These are phyloP conservation scores for Toxotes jaculatrix DNA, from an alignment of 2,113 vertebrate genomes.

Conservation along the genomic window DNA sequence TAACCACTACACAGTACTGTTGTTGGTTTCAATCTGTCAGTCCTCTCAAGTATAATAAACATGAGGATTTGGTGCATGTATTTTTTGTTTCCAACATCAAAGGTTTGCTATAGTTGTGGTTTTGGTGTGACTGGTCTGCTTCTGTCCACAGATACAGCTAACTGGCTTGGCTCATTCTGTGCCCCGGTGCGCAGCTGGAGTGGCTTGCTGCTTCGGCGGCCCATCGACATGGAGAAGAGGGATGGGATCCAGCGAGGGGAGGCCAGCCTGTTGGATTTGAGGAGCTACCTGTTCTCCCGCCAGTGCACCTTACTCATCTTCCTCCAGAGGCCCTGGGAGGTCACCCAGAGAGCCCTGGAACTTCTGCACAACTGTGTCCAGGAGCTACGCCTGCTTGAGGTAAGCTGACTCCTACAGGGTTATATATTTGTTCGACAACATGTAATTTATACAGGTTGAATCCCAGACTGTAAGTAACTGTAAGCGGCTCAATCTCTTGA, in stretches of 20 bases:
- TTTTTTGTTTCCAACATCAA: neutral
- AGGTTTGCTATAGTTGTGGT: neutral
- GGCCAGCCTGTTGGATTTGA: constrained; percentile 93
- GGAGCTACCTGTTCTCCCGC: constrained; percentile 97
- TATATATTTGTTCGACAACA: neutral
- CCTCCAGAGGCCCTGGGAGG: constrained; percentile 97
- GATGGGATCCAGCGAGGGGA: constrained; percentile 92
- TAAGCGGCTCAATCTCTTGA: neutral
- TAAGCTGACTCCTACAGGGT: constrained; percentile 44
- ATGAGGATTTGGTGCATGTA: too few species aligned
- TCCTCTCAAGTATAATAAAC: neutral
- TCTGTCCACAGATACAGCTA: constrained; percentile 89
- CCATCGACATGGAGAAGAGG: constrained; percentile 99
- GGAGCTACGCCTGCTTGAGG: constrained; percentile 94
- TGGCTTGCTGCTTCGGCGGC: constrained; percentile 92
- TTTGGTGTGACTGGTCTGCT: neutral
- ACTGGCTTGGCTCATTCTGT: constrained; percentile 98
- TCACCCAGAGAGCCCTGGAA: constrained; percentile 93
- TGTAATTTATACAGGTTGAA: neutral
- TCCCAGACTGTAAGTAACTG: neutral
- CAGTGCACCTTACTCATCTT: constrained; percentile 98
- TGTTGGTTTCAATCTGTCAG: neutral
- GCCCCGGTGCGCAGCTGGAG: constrained; percentile 95
- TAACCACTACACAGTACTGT: too few species aligned
- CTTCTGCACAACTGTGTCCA: constrained; percentile 98